Evolutionary conservation across 2,797 vertebrate genomes (phyloP), one percentile per base, ranked within the genome.

Genomic region (Argyrosomus regius): DNA sequence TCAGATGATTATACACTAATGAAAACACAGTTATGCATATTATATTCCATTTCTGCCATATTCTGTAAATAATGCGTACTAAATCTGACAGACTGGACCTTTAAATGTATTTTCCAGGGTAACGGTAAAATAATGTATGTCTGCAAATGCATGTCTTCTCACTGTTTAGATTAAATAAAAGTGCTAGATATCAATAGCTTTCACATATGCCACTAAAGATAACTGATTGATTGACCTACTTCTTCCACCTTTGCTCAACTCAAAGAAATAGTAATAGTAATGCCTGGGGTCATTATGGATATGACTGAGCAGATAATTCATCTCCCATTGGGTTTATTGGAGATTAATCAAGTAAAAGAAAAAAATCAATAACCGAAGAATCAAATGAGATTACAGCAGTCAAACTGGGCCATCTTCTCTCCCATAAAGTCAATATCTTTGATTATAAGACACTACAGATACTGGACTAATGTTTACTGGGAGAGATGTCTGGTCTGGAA

Each of bases 221-320:
- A 61, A 74, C 16, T 31, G 24, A 68, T 28, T 41, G 22, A 39
- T 10, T 83, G 72, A 66, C 67, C 79, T 56, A 65, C 54, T 78
- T 78, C 10, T 53, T 49, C 53, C 39, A 31, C 16, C 22, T 53
- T 64, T 26, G 16, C 59, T 61, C 20, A 11, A 6, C n/a, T 53
- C 22, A 41, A 62, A 28, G 41, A 22, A n/a, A n/a, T n/a, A n/a
- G n/a, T n/a, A n/a, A n/a, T 45, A 62, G 48, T 56, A 24, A 56
- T 60, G n/a, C 39, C 24, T 1, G 0, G 64, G 43, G 24, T 74
- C 58, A 57, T 0, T 0, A 28, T 12, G 56, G 53, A 73, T 0
- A 9, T 24, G 64, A 64, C 3, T 31, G 18, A 61, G 46, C 28
- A 75, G 62, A 67, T 48, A 64, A 63, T 48, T 0, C n/a, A 41